Percentiles rank a stretch among this genome's conserved stretches.
phyloP scores from a whole-genome alignment of 2,888 invertebrate species.

The Invenusta paracnida region DNA sequence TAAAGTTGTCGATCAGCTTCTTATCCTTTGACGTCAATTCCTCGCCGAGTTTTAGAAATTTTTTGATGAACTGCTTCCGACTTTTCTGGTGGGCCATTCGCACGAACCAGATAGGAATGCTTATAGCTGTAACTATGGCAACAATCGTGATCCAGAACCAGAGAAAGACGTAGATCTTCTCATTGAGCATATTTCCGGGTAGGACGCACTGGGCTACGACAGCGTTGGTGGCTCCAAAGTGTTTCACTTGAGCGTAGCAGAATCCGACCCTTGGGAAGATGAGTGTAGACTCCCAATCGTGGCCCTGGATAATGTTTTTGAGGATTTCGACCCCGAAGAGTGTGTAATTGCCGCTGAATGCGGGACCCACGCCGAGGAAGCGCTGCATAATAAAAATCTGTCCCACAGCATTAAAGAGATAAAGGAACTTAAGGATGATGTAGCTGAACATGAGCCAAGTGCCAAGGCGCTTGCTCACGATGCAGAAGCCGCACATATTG shows the following conservation, averaged over 20 bases:
- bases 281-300: conserved; percentile 39
- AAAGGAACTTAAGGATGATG: conserved; percentile 40
- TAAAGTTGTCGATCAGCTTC: conserved; percentile 10
- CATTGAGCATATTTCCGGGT: conserved; percentile 43
- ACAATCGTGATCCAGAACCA: conserved; percentile 43
- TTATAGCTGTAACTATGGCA: neutral
- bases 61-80: conserved; percentile 31
- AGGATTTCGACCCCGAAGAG: conserved; percentile 40
- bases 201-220: conserved; percentile 40
- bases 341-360: conserved; percentile 37
- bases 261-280: conserved; percentile 42
- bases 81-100: neutral
- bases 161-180: conserved; percentile 44
- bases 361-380: conserved; percentile 37
- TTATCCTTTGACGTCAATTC: conserved; percentile 2
- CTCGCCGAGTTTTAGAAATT: conserved; percentile 30
- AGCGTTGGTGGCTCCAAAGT: conserved; percentile 5
- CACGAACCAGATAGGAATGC: conserved; percentile 40
- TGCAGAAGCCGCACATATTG: neutral
- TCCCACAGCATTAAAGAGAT: conserved; percentile 39
- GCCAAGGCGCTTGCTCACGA: conserved; percentile 32
- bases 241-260: conserved; percentile 28
- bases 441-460: conserved; percentile 31
- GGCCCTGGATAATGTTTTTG: conserved; percentile 5
- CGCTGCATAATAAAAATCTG: conserved; percentile 43